Evolutionary conservation across 2,797 vertebrate species (phyloP), one percentile per base, ranked within the genome.

Genomic region (Notamacropus eugenii): DNA sequence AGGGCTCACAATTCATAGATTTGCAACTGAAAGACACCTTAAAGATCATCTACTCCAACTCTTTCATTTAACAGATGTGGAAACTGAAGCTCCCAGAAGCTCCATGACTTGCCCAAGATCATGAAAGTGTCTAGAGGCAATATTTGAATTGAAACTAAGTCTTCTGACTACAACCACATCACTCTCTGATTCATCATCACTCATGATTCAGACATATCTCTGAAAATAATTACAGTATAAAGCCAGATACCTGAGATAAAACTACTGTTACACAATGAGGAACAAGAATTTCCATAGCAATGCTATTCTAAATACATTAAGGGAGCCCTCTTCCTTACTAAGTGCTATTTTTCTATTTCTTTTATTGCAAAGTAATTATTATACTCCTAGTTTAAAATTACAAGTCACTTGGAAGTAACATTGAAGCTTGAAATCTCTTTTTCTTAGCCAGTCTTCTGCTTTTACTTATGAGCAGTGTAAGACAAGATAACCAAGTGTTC

Each of bases 311-410:
- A 91, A 29, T 19, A 62, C 50, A 9, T 95, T 54, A 62, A 54
- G 14, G 94, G 52, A 93, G 4, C 6, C 50, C 24, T 14, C 40
- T 62, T 92, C 31, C 4, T 92, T 55, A 55, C 94, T 82, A 94
- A 94, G 46, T 24, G 46, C 40, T 87, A 50, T n/a, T 46, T 93
- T 55, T 90, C 91, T 92, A 40, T 90, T 55, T 91, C 50, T 91
- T 90, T 24, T 56, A 74, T 94, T 91, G 96, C 82, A 91, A 55
- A 87, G 57, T 91, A 93, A 46, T 34, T n/a, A 92, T 54, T 52
- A 94, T 74, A 16, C 54, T 93, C 74, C 9, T 92, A 87, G 34
- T 82, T 87, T 87, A 50, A 87, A 87, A 87, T 74, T 87, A 50
- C 22, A 50, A 87, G 74, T 87, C 74, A 87, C 40, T 50, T 87